These are phyloP conservation scores for Abscondita cerata DNA, from an alignment of 2,888 invertebrate genomes.

Conservation along the genomic window DNA sequence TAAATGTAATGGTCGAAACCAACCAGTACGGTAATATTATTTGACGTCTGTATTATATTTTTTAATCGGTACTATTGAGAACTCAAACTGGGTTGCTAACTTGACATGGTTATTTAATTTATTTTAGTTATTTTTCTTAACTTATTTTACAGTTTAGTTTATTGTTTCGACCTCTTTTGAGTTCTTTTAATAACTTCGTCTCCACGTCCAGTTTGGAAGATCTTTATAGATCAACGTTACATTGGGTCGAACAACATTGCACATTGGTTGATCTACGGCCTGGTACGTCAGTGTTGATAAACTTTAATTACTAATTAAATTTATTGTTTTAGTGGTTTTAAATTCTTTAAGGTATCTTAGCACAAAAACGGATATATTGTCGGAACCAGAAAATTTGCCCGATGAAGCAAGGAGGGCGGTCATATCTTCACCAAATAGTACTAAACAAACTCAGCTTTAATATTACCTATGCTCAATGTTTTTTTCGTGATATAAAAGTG, in stretches of 20 bases:
- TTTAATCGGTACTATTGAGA: too few relatives aligned
- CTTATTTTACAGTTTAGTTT: constrained; percentile 79
- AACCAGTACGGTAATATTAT: too few relatives aligned
- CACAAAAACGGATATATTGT: constrained; percentile 91
- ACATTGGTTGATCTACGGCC: constrained; percentile 93
- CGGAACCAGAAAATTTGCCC: constrained; percentile 85
- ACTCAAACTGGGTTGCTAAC: too few relatives aligned
- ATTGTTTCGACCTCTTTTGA: constrained; percentile 86
- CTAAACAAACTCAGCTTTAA: constrained; percentile 29
- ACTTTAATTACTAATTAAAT: constrained; percentile 12
- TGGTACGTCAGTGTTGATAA: constrained; percentile 64
- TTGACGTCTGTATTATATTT: too few relatives aligned
- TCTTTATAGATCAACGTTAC: constrained; percentile 87
- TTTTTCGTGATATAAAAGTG: constrained; percentile 32
- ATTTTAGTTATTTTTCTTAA: constrained; percentile 57
- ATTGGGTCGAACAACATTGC: constrained; percentile 97
- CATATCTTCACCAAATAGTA: constrained; percentile 17
- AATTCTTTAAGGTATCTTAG: constrained; percentile 90
- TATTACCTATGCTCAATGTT: constrained; percentile 30
- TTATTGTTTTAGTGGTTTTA: constrained; percentile 76
- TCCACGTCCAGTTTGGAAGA: constrained; percentile 92
- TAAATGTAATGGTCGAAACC: too few relatives aligned
- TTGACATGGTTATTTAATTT: constrained; percentile 31
- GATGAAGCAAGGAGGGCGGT: constrained; percentile 71
- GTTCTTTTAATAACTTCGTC: constrained; percentile 90